Percentiles rank a stretch among this genome's conserved stretches.
These are phyloP conservation scores for Empis stercorea DNA, from an alignment of 2,888 invertebrate genomes.

Conservation along the genomic window DNA sequence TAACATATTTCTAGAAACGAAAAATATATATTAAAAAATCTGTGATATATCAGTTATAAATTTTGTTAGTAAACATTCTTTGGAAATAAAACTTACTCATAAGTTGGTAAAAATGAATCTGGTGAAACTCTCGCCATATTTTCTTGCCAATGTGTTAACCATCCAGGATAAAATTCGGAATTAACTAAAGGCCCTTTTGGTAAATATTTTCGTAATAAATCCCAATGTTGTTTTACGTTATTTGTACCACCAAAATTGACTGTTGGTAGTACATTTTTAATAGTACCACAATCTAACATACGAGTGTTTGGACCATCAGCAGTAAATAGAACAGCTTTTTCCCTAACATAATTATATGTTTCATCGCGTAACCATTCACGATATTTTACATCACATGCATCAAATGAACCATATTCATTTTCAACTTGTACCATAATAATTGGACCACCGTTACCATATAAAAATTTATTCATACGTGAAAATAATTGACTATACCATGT, in stretches of 20 bases:
- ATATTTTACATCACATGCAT: slow-evolving; percentile 57
- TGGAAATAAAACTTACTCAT: no score
- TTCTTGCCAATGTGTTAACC: slow-evolving; percentile 82
- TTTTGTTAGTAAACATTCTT: no score
- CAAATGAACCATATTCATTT: slow-evolving; percentile 86
- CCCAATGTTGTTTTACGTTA: slow-evolving; percentile 4
- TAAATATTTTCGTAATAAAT: slow-evolving; percentile 37
- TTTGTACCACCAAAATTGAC: slow-evolving; percentile 56
- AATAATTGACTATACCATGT: slow-evolving; percentile 43
- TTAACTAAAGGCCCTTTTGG: slow-evolving; percentile 72
- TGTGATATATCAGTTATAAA: no score
- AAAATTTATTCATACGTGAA: slow-evolving; percentile 34
- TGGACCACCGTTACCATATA: slow-evolving; percentile 64
- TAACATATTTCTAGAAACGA: slow-evolving; percentile 39
- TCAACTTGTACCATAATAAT: slow-evolving; percentile 83
- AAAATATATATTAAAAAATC: no score
- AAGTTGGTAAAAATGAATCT: no score
- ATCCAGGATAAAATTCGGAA: slow-evolving; percentile 85
- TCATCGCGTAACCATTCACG: slow-evolving; percentile 52
- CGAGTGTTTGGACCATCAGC: slow-evolving; percentile 54
- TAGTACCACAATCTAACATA: slow-evolving; percentile 51
- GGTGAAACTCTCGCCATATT: slow-evolving; percentile 7
- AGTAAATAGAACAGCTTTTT: slow-evolving; percentile 63
- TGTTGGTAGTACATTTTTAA: slow-evolving; percentile 59
- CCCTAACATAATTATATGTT: slow-evolving; percentile 41